phyloP scores from a whole-genome alignment of 2,113 vertebrate genomes.

The Ailuropoda melanoleuca region DNA sequence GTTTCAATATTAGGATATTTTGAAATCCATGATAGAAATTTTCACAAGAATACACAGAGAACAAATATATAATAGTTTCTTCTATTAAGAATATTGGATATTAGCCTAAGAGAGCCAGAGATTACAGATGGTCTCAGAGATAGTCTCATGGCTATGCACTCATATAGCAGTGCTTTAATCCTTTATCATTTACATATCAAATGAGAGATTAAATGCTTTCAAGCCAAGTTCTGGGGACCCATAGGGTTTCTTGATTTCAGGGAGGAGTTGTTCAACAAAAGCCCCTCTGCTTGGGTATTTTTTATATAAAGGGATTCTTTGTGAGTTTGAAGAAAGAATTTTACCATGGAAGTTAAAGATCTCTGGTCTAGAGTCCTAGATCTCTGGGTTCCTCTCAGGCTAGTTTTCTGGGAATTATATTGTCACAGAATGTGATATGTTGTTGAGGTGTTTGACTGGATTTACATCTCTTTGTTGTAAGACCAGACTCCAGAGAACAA shows the following conservation, averaged over 20 bases:
- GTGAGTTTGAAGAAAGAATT: background rate
- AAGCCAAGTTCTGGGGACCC: background rate
- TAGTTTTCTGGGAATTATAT: background rate
- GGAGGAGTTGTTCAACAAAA: background rate
- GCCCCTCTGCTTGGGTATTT: background rate
- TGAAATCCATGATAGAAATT: background rate
- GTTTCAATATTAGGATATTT: slow-evolving; percentile 45
- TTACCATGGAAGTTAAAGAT: background rate
- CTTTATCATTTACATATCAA: background rate
- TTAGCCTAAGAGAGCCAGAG: background rate
- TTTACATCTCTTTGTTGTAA: background rate
- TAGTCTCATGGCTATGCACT: background rate
- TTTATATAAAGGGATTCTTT: background rate
- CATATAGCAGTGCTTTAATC: background rate
- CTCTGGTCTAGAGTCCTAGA: background rate
- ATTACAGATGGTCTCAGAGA: background rate
- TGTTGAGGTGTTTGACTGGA: background rate
- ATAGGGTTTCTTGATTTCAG: background rate
- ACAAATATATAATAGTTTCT: slow-evolving; percentile 3
- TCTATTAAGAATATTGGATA: background rate
- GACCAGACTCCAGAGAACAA: background rate
- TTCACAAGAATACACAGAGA: background rate
- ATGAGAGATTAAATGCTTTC: background rate
- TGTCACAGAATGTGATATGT: background rate
- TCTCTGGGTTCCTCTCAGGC: background rate